Evolutionary conservation across 23 tunicate genomes (phyloP).

Genomic region (Halocynthia roretzi): DNA sequence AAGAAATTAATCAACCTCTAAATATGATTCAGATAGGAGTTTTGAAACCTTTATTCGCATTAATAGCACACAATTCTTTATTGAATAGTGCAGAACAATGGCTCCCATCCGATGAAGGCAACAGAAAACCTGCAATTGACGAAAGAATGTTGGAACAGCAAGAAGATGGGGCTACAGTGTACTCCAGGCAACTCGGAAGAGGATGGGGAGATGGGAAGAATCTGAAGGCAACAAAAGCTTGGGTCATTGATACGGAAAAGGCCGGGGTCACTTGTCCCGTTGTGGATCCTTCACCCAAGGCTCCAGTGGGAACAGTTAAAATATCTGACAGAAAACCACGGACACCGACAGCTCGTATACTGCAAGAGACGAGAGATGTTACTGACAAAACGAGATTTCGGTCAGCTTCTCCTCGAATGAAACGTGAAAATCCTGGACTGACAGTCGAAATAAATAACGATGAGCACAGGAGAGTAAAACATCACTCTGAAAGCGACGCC

Average conservation of each 20-base stretch:
- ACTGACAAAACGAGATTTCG: not conserved
- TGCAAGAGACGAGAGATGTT: not conserved
- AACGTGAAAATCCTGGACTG: not conserved
- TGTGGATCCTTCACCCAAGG: too few relatives aligned
- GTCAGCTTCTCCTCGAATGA: conserved; percentile 11
- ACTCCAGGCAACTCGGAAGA: conserved; percentile 21
- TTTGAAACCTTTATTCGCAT: too few relatives aligned
- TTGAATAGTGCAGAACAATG: conserved; percentile 19
- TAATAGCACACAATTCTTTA: not conserved
- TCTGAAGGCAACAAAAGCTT: conserved; percentile 23
- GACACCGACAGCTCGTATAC: conserved; percentile 3
- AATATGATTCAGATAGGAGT: too few relatives aligned
- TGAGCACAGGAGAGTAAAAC: conserved; percentile 6
- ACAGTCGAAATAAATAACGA: conserved; percentile 8
- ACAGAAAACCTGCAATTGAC: conserved; percentile 25
- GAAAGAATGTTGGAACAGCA: conserved; percentile 26
- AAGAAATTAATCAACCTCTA: too few relatives aligned
- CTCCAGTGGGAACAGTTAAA: too few relatives aligned
- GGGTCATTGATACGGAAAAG: conserved; percentile 23
- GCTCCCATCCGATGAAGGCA: conserved; percentile 28
- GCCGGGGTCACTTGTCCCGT: not conserved
- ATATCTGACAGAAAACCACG: not conserved
- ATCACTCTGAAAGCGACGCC: conserved; percentile 1
- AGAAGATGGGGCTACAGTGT: conserved; percentile 28
- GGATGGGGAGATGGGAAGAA: conserved; percentile 27